Base-by-base conservation (phyloP, 2,113 vertebrate genomes). In the Piaya cayana region DNA sequence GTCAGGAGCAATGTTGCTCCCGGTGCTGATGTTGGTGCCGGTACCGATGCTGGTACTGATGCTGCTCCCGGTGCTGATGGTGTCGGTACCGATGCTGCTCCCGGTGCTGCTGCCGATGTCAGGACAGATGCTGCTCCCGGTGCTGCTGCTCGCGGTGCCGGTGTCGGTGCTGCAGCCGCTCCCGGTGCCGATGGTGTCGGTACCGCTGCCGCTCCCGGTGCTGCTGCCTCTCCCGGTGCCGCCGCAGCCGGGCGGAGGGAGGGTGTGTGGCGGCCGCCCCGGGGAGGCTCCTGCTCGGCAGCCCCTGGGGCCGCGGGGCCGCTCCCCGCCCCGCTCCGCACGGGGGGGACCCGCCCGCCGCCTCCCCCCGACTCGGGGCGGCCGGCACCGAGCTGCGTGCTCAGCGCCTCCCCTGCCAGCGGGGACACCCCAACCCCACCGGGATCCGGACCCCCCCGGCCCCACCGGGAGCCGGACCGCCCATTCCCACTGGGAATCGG, bases 101-200 rank as follows among this genome's bases (percentile, higher is more conserved):
- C 3, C 2, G 42, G 2, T 17, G 13, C 7, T 2, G 32, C 3
- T 49, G 15, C 15, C 5, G n/a, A n/a, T n/a, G n/a, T n/a, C n/a
- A n/a, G n/a, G n/a, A n/a, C n/a, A n/a, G n/a, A n/a, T 37, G 39
- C 5, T 2, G 56, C 0, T 29, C 9, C 1, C 1, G 65, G 0
- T 53, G 5, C 39, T 37, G 39, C 5, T 2, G 56, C 0, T 29
- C 9, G 1, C 1, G 65, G 0, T 53, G 5, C 39, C 5, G 21
- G 1, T 50, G 27, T 2, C 1, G 42, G 0, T 68, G 20, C 3
- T 0, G 32, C 1, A 62, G 32, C 10, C 5, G 23, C 2, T 47
- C 27, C 3, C 4, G 39, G 2, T 42, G 16, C 3, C 2, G 42
- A 2, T 4, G 29, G 1, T 50, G 32, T 2, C 1, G 42, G 0